A percentile compares a stretch with the other conserved stretches of the same genome.
Evolutionary conservation across 2,113 vertebrate species (phyloP).

Genomic region (Bufo gargarizans): DNA sequence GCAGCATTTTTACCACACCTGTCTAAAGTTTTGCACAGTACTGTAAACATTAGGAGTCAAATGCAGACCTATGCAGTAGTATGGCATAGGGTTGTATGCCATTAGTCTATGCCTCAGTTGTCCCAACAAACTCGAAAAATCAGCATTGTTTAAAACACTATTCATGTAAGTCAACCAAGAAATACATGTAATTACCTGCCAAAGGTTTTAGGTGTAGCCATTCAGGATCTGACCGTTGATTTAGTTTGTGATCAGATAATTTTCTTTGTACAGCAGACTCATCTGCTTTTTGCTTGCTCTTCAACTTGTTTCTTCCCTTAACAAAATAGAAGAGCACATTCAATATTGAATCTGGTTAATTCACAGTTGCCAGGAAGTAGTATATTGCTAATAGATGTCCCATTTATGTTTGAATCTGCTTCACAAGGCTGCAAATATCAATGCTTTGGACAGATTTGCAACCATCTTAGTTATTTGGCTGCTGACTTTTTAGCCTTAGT

Average conservation of each 20-base stretch:
- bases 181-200: slow-evolving; percentile 67
- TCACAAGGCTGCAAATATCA: no score
- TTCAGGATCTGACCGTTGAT: slow-evolving; percentile 88
- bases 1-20: no score
- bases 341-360: neutral
- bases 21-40: no score
- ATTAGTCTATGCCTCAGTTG: no score
- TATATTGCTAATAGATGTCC: neutral
- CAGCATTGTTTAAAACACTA: neutral
- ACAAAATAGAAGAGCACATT: slow-evolving; percentile 21
- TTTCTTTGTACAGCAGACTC: slow-evolving; percentile 88
- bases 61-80: no score
- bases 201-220: slow-evolving; percentile 93
- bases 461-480: no score
- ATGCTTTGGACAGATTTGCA: no score
- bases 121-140: no score
- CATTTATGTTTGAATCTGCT: neutral
- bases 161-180: neutral
- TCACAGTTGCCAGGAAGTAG: neutral
- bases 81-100: no score
- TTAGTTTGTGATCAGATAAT: slow-evolving; percentile 92
- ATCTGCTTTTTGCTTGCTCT: slow-evolving; percentile 72
- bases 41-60: no score
- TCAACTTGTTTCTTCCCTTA: slow-evolving; percentile 82
- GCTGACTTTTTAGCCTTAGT: no score